These are phyloP conservation scores for Criorhina ranunculi DNA, from an alignment of 2,888 invertebrate species.

Conservation along the genomic window DNA sequence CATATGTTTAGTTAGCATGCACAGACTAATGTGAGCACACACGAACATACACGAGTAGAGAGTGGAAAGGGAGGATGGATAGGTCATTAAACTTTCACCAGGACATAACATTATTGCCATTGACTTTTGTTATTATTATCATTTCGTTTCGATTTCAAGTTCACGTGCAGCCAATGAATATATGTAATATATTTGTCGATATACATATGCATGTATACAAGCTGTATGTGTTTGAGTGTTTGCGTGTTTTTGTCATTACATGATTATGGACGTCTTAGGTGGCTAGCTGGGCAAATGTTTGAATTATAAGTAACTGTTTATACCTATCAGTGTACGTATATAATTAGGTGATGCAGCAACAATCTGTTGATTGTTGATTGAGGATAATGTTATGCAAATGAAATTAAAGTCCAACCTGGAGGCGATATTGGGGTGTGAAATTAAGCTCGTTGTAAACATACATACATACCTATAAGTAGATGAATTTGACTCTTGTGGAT, in stretches of 20 bases:
- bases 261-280: conserved; percentile 70
- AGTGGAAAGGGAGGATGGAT: background rate
- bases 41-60: conserved; percentile 7
- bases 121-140: conserved; percentile 76
- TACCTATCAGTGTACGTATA: conserved; percentile 24
- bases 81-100: conserved; percentile 77
- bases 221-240: conserved; percentile 7
- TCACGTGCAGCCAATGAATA: conserved; percentile 74
- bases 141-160: conserved; percentile 76
- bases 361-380: conserved; percentile 76
- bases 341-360: conserved; percentile 75
- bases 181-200: conserved; percentile 22
- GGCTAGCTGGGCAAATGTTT: conserved; percentile 65
- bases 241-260: conserved; percentile 72
- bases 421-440: conserved; percentile 24
- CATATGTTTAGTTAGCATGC: conserved; percentile 76
- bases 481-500: conserved; percentile 48
- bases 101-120: conserved; percentile 76
- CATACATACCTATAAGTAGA: conserved; percentile 6
- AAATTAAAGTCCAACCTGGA: conserved; percentile 77
- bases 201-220: background rate
- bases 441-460: conserved; percentile 56
- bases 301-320: conserved; percentile 66
- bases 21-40: conserved; percentile 60
- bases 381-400: conserved; percentile 76